These are phyloP conservation scores for Paedocypris micromegethes DNA, from an alignment of 2,797 vertebrate species.

Conservation along the genomic window DNA sequence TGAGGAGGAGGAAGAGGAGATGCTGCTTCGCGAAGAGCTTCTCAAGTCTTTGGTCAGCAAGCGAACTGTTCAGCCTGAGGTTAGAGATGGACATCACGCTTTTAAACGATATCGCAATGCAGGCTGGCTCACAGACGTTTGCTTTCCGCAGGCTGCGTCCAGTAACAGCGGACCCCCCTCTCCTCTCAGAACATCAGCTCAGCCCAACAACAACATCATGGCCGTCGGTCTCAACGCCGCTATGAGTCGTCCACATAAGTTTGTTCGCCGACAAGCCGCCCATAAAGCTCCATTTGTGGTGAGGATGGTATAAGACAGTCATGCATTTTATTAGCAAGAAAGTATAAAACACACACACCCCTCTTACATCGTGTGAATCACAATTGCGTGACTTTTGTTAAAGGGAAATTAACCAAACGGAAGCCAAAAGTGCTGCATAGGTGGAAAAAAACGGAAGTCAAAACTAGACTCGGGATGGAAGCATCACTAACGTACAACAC, in stretches of 20 bases:
- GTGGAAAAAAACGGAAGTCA: too few species aligned
- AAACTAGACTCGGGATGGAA: too few species aligned
- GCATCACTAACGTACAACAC: too few species aligned
- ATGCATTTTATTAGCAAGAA: too few species aligned
- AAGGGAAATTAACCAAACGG: too few species aligned
- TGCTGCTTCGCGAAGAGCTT: conserved; percentile 91
- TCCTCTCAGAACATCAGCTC: conserved; percentile 62
- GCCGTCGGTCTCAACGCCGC: conserved; percentile 80
- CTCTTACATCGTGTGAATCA: too few species aligned
- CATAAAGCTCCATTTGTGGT: conserved; percentile 83
- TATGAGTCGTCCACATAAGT: conserved; percentile 71
- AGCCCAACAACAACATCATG: conserved; percentile 68
- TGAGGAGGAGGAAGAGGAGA: conserved; percentile 97
- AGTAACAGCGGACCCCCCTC: conserved; percentile 79
- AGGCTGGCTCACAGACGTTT: neutral
- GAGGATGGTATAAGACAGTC: conserved; percentile 21
- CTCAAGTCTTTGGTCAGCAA: conserved; percentile 90
- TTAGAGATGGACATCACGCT: neutral
- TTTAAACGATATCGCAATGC: neutral
- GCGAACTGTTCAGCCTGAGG: conserved; percentile 63
- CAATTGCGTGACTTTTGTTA: too few species aligned
- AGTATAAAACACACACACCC: too few species aligned
- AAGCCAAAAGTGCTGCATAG: too few species aligned
- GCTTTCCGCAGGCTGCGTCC: conserved; percentile 68
- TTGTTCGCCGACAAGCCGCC: conserved; percentile 72